Percentiles rank a stretch among this genome's conserved stretches.
phyloP scores from a whole-genome alignment of 2,113 vertebrate genomes.

The Neolamprologus toae region DNA sequence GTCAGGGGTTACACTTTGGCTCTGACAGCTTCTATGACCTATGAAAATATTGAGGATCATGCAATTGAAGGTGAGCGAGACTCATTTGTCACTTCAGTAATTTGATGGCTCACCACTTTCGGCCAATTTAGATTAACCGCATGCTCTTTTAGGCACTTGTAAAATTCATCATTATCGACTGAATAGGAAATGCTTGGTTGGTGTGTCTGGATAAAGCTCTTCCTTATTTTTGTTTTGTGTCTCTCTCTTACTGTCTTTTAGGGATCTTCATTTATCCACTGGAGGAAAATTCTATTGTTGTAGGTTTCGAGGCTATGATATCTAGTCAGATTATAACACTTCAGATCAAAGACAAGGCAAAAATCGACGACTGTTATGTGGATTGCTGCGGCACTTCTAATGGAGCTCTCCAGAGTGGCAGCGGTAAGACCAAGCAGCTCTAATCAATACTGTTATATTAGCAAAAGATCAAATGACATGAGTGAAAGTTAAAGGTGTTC shows the following conservation, averaged over 20 bases:
- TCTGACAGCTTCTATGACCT: constrained; percentile 88
- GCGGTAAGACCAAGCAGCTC: constrained; percentile 65
- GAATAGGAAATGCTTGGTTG: not conserved
- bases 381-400: constrained; percentile 61
- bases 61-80: constrained; percentile 82
- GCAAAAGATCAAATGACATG: not conserved
- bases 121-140: not conserved
- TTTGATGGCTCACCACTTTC: not conserved
- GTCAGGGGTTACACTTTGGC: constrained; percentile 90
- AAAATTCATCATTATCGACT: not conserved
- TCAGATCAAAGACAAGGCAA: constrained; percentile 92
- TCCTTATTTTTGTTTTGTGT: not conserved
- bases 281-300: constrained; percentile 82
- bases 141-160: not conserved
- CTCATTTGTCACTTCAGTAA: not conserved
- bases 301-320: constrained; percentile 88
- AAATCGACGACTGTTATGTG: constrained; percentile 73
- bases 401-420: constrained; percentile 50
- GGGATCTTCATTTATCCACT: constrained; percentile 91
- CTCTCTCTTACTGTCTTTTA: constrained; percentile 31
- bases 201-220: not conserved
- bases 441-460: not conserved
- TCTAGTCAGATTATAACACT: constrained; percentile 78
- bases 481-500: not conserved
- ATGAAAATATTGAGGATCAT: constrained; percentile 85